phyloP scores from a whole-genome alignment of 2,888 invertebrate species.

The Drosophila algonquin region DNA sequence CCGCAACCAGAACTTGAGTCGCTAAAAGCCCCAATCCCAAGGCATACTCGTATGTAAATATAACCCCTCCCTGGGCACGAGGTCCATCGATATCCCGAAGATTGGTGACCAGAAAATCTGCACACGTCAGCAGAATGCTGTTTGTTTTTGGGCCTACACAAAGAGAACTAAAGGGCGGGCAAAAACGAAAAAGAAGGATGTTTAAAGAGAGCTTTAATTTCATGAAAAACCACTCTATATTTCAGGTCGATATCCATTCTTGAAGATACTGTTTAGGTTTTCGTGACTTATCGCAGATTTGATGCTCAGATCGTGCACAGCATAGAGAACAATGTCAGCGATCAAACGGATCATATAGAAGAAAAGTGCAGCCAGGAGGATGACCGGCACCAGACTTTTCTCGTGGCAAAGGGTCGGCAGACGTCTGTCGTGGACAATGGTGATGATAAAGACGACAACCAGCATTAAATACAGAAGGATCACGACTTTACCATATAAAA shows the following conservation, averaged over 20 bases:
- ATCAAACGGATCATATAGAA: constrained; percentile 29
- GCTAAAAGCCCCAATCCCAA: constrained; percentile 7
- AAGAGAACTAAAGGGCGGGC: neutral
- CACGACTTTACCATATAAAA: neutral
- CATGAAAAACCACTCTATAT: too few relatives aligned
- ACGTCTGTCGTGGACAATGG: constrained; percentile 49
- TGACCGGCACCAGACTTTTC: constrained; percentile 45
- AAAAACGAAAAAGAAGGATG: too few relatives aligned
- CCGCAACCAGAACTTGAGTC: constrained; percentile 1
- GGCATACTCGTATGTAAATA: constrained; percentile 11
- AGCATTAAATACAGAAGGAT: constrained; percentile 21
- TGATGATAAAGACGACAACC: constrained; percentile 29
- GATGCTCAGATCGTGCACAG: neutral
- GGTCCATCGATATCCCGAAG: neutral
- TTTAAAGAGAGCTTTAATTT: neutral
- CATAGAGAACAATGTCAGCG: neutral
- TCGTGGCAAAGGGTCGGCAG: neutral
- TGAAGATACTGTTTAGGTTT: neutral
- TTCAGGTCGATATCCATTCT: neutral
- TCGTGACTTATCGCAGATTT: neutral
- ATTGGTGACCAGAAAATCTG: constrained; percentile 4
- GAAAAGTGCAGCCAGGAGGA: constrained; percentile 37
- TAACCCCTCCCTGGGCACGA: neutral
- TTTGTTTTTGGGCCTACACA: neutral
- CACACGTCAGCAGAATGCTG: constrained; percentile 7